Conservation (phyloP, 2,797 vertebrate genomes). For the Poeciliopsis gracilis region DNA sequence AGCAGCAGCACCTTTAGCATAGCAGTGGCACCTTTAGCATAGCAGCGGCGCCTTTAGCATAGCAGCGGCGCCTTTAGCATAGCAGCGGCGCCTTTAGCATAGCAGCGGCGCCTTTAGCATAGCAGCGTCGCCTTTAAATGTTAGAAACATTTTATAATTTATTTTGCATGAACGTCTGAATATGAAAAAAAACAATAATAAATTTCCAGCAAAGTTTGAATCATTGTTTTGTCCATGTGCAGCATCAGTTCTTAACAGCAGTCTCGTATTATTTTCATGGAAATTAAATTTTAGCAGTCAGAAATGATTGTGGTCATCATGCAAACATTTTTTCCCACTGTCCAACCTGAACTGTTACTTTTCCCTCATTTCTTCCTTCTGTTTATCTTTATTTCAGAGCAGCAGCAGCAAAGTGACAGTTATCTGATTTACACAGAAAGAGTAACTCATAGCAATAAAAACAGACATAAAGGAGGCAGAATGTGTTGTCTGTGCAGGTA, state of each 20-base stretch:
- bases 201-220: neutral
- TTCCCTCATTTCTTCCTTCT: neutral
- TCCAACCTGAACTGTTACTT: neutral
- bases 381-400: neutral
- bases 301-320: neutral
- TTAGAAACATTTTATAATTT: neutral
- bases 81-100: no score
- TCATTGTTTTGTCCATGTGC: neutral
- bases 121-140: no score
- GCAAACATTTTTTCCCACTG: neutral
- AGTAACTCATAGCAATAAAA: neutral
- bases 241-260: neutral
- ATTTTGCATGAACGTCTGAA: neutral
- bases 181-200: neutral
- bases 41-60: no score
- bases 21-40: no score
- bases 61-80: no score
- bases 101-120: no score
- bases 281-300: neutral
- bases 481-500: constrained; percentile 12
- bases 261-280: neutral
- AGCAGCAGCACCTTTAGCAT: no score
- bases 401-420: neutral
- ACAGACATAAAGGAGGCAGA: neutral
- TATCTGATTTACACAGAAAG: neutral